Conservation (phyloP, 2,888 invertebrate species). For the Tetrapedia diversipes region DNA sequence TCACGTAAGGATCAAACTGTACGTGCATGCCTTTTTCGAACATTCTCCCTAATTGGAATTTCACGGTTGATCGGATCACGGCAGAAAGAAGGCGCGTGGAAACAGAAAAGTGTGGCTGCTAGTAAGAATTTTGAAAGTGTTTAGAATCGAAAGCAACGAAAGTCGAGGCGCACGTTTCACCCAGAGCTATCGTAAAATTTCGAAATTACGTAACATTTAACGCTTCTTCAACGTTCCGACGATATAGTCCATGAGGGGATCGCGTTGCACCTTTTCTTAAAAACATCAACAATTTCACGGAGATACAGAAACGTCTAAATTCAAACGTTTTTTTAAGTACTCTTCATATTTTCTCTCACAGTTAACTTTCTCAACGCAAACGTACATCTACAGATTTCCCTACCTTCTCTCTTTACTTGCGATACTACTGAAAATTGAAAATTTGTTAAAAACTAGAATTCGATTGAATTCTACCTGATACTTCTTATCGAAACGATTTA, state of each 20-base stretch:
- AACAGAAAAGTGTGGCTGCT: conserved; percentile 5
- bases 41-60: conserved; percentile 30
- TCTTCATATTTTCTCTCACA: too few relatives aligned
- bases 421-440: too few relatives aligned
- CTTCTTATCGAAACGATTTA: background rate
- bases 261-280: background rate
- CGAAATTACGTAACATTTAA: conserved; percentile 54
- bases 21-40: conserved; percentile 6
- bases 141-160: conserved; percentile 52
- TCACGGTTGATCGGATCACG: conserved; percentile 25
- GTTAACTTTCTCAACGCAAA: too few relatives aligned
- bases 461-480: background rate
- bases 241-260: background rate
- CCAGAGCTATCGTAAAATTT: conserved; percentile 36
- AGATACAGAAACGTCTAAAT: too few relatives aligned
- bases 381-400: too few relatives aligned
- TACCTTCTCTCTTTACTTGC: too few relatives aligned
- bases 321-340: too few relatives aligned
- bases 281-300: too few relatives aligned
- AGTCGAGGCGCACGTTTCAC: conserved; percentile 41
- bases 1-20: background rate
- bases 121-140: conserved; percentile 46
- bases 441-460: background rate
- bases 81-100: conserved; percentile 1
- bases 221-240: background rate